A percentile compares a stretch with the other conserved stretches of the same genome.
These are phyloP conservation scores for Acanthosepion pharaonis DNA, from an alignment of 2,888 invertebrate species.

Conservation along the genomic window DNA sequence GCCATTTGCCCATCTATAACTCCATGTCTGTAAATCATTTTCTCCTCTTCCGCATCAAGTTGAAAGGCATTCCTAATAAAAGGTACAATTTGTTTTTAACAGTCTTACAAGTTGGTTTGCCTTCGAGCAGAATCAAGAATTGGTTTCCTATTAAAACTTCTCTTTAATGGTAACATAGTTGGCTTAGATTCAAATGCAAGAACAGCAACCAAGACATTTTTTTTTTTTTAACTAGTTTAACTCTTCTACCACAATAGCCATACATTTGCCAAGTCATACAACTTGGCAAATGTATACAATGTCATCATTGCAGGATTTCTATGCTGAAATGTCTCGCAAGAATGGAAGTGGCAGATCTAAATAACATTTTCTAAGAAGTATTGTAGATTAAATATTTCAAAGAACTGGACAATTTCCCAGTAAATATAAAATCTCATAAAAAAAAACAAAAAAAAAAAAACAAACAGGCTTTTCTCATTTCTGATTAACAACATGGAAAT, in stretches of 20 bases:
- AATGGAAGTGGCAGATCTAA: not conserved
- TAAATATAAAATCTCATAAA: not conserved
- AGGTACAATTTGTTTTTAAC: not conserved
- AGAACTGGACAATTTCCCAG: not conserved
- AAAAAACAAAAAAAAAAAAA: not conserved
- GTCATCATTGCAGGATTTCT: not conserved
- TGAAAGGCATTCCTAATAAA: not conserved
- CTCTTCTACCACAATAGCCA: not conserved
- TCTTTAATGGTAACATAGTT: not conserved
- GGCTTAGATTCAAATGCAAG: not conserved
- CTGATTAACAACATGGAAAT: too few relatives aligned
- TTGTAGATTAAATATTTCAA: not conserved
- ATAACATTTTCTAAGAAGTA: not conserved
- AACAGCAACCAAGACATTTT: not conserved
- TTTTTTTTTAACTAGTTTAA: not conserved
- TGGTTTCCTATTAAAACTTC: not conserved
- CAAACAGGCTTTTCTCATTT: not conserved
- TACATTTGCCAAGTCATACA: conserved; percentile 33
- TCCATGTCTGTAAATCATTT: too few relatives aligned
- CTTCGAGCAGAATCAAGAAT: not conserved
- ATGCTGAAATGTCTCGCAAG: not conserved
- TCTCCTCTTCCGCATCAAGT: not conserved
- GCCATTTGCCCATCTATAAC: too few relatives aligned
- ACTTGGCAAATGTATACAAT: too few relatives aligned
- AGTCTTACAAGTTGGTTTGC: not conserved